A percentile compares a stretch with the other conserved stretches of the same genome.
Evolutionary conservation across 2,888 invertebrate genomes (phyloP).

Genomic region (Sisyra terminalis): DNA sequence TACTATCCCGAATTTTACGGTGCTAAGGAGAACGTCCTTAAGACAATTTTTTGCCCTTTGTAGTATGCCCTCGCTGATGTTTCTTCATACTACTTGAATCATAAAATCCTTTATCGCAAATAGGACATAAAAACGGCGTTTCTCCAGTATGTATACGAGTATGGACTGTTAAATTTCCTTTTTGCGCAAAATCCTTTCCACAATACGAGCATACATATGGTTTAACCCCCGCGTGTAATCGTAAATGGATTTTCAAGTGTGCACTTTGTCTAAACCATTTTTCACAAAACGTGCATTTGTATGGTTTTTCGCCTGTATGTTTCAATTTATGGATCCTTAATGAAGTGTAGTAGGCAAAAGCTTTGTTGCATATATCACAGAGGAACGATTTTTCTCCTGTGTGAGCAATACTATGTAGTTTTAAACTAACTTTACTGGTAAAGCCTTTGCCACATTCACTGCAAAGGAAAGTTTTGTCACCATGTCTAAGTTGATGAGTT

Average conservation of each 20-base stretch:
- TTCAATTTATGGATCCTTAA: conserved; percentile 19
- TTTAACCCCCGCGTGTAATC: conserved; percentile 12
- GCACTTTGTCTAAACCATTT: conserved; percentile 10
- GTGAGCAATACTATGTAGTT: conserved; percentile 17
- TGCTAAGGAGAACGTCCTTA: too few relatives aligned
- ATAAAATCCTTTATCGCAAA: conserved; percentile 13
- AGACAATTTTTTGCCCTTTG: too few relatives aligned
- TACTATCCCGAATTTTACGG: too few relatives aligned
- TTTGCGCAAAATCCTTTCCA: conserved; percentile 12
- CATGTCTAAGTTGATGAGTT: not conserved
- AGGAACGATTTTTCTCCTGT: conserved; percentile 18
- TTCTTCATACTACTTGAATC: conserved; percentile 15
- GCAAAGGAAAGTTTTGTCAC: too few relatives aligned
- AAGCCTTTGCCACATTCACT: too few relatives aligned
- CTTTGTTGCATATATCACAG: conserved; percentile 18
- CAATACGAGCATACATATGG: conserved; percentile 12
- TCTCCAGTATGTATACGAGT: conserved; percentile 14
- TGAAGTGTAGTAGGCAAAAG: conserved; percentile 18
- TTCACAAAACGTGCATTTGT: conserved; percentile 12
- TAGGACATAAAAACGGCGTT: conserved; percentile 14
- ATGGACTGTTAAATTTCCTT: conserved; percentile 14
- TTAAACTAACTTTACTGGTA: conserved; percentile 18
- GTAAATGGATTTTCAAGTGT: conserved; percentile 12
- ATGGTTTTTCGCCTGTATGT: conserved; percentile 20
- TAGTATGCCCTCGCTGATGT: conserved; percentile 13